Evolutionary conservation across 2,113 vertebrate genomes (phyloP).

Genomic region (Petromus typicus): DNA sequence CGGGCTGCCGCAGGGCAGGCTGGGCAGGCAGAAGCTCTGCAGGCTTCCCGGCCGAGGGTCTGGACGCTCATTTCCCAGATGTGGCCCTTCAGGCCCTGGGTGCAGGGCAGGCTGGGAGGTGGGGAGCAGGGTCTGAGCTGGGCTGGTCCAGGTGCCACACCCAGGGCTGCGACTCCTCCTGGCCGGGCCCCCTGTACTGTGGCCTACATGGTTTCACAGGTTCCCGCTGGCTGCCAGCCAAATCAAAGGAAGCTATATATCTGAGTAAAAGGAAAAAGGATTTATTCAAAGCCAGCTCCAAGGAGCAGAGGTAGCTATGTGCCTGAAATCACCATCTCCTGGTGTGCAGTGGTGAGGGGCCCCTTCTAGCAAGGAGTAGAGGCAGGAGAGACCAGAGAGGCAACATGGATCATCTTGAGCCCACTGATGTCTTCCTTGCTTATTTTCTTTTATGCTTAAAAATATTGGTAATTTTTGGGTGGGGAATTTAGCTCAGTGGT

Average conservation of each 20-base stretch:
- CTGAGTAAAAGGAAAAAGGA: background rate
- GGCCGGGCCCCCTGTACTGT: background rate
- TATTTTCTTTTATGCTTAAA: too few relatives aligned
- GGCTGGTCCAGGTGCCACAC: background rate
- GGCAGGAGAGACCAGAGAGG: background rate
- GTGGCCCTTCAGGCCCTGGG: background rate
- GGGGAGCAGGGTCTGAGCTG: background rate
- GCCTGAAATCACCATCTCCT: background rate
- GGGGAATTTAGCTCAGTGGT: too few relatives aligned
- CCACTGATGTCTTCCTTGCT: background rate
- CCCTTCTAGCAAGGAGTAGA: too few relatives aligned
- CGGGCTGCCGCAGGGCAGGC: background rate
- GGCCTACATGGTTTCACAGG: background rate
- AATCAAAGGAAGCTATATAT: background rate
- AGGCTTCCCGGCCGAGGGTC: background rate
- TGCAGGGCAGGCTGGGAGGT: background rate
- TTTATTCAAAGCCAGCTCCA: background rate
- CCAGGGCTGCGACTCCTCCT: background rate
- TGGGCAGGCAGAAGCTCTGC: background rate
- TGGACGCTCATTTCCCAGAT: background rate
- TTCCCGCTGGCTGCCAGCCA: background rate
- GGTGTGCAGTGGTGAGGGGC: accelerated
- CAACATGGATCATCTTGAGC: background rate
- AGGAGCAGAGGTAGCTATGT: background rate
- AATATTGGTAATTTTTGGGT: too few relatives aligned